These are phyloP conservation scores for Sesia bembeciformis DNA, from an alignment of 2,888 invertebrate species.

Conservation along the genomic window DNA sequence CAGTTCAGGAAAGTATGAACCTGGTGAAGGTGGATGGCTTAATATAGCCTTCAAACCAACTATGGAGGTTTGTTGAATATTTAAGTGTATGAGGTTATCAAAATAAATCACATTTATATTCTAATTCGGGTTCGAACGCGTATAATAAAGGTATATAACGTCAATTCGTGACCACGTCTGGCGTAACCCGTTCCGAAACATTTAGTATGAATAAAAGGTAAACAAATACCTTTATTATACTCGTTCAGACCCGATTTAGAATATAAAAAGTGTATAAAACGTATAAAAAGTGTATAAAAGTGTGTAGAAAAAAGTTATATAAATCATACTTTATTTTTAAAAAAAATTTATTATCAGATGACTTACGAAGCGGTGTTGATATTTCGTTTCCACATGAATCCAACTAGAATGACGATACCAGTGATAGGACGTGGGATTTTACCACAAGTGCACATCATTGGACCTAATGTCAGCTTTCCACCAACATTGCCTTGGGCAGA, in stretches of 20 bases:
- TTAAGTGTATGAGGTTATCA: neutral
- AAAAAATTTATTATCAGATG: slow-evolving; percentile 31
- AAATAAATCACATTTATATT: neutral
- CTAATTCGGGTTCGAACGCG: neutral
- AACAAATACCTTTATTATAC: too few species aligned
- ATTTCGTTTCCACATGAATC: slow-evolving; percentile 68
- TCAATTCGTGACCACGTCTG: too few species aligned
- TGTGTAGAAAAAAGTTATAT: neutral
- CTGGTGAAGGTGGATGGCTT: slow-evolving; percentile 64
- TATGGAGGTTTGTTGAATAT: slow-evolving; percentile 33
- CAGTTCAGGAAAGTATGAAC: slow-evolving; percentile 59
- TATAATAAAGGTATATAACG: too few species aligned
- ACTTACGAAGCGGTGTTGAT: slow-evolving; percentile 49
- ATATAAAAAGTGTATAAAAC: too few species aligned
- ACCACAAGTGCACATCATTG: slow-evolving; percentile 65
- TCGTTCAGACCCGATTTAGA: too few species aligned
- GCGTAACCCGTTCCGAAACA: too few species aligned
- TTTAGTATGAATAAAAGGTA: too few species aligned
- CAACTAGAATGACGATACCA: slow-evolving; percentile 53
- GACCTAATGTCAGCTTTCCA: slow-evolving; percentile 70
- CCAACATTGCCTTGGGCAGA: slow-evolving; percentile 77
- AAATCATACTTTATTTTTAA: neutral
- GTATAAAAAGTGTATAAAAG: too few species aligned
- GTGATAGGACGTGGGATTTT: slow-evolving; percentile 71
- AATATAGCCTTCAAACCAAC: slow-evolving; percentile 75